These are phyloP conservation scores for Psephotus haematonotus DNA, from an alignment of 2,113 vertebrate genomes.

Conservation along the genomic window DNA sequence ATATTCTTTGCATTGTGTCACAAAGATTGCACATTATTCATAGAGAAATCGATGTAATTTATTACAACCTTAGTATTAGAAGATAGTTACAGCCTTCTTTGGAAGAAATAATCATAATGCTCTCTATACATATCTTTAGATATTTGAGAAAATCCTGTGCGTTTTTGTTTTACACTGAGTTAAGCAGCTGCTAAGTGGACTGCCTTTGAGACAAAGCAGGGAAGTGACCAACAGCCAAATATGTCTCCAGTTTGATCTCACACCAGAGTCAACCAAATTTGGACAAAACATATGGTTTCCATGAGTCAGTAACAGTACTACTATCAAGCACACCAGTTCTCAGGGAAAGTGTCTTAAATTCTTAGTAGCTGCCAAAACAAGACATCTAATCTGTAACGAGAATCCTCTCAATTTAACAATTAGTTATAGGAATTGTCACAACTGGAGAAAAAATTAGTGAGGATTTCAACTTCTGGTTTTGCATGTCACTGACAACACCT, in stretches of 20 bases:
- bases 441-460: neutral
- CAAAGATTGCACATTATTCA: constrained; percentile 47
- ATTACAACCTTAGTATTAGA: constrained; percentile 25
- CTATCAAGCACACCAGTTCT: neutral
- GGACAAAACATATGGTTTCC: neutral
- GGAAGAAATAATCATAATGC: neutral
- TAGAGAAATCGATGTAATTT: constrained; percentile 35
- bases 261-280: neutral
- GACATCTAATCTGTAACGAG: neutral
- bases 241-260: neutral
- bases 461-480: neutral
- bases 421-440: neutral
- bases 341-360: neutral
- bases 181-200: neutral
- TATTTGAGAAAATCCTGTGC: neutral
- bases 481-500: neutral
- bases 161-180: neutral
- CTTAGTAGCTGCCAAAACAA: neutral
- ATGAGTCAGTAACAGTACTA: neutral
- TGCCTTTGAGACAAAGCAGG: neutral
- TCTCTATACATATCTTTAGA: neutral
- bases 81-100: neutral
- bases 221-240: neutral
- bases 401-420: neutral
- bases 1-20: constrained; percentile 57